Percentiles rank a stretch among this genome's conserved stretches.
phyloP scores from a whole-genome alignment of 2,797 vertebrate species.

The Atherinosoma microstoma region DNA sequence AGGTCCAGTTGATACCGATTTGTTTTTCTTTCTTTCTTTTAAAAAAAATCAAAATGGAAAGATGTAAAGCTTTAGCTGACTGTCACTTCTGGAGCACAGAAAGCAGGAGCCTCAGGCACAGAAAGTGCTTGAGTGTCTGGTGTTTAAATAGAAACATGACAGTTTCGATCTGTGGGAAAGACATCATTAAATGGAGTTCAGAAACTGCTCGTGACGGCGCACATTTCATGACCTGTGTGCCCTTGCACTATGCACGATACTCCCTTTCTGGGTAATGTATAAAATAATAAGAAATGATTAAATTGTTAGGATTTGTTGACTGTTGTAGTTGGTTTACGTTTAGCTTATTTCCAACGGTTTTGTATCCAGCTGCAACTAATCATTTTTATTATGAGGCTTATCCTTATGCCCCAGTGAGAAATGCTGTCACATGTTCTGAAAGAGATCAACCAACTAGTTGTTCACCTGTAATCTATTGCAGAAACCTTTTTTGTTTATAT shows the following conservation, averaged over 20 bases:
- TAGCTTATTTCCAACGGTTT: background rate
- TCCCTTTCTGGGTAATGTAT: too few species aligned
- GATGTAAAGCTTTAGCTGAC: background rate
- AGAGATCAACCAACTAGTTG: too few species aligned
- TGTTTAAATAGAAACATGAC: background rate
- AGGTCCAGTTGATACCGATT: too few species aligned
- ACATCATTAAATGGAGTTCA: background rate
- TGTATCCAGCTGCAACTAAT: background rate
- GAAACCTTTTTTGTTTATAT: too few species aligned
- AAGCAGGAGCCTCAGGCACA: background rate
- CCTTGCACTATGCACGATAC: background rate
- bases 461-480: too few species aligned
- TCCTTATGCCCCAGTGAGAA: background rate
- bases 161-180: background rate
- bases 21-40: too few species aligned
- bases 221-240: background rate
- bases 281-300: background rate
- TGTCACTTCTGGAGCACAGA: background rate
- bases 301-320: background rate
- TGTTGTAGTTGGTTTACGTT: background rate
- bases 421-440: too few species aligned
- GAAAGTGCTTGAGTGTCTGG: background rate
- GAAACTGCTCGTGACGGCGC: background rate
- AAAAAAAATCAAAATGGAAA: background rate
- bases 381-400: background rate